Evolutionary conservation across 2,113 vertebrate species (phyloP).

Genomic region (Amblyopsis rosae): DNA sequence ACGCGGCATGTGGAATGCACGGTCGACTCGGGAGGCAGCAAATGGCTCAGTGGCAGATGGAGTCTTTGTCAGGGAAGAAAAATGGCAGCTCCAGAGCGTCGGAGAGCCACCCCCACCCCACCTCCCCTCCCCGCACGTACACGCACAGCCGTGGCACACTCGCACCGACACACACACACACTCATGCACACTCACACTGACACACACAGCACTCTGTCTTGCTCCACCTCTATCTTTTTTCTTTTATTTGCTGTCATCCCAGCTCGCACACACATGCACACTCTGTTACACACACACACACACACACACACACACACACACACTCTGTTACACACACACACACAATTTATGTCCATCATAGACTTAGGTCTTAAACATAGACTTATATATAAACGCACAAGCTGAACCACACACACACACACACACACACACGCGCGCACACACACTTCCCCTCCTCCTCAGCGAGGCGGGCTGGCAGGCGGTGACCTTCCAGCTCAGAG

Average conservation of each 20-base stretch:
- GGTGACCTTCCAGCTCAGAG: conserved; percentile 79
- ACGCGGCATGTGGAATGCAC: conserved; percentile 84
- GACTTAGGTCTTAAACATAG: not conserved
- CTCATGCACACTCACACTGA: conserved; percentile 14
- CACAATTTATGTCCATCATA: not conserved
- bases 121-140: conserved; percentile 1
- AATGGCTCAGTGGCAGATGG: conserved; percentile 97
- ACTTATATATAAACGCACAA: conserved; percentile 19
- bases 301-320: not conserved
- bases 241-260: not conserved
- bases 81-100: conserved; percentile 90
- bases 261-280: not conserved
- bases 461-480: conserved; percentile 60
- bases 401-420: conserved; percentile 18
- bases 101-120: conserved; percentile 38
- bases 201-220: not conserved
- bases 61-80: conserved; percentile 98
- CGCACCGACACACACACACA: not conserved
- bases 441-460: conserved; percentile 17
- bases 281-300: not conserved
- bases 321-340: not conserved
- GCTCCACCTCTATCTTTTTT: not conserved
- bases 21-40: conserved; percentile 89
- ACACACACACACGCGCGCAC: conserved; percentile 40
- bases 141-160: conserved; percentile 1